Conservation (phyloP, 2,113 vertebrate genomes). For the Trinectes maculatus region DNA sequence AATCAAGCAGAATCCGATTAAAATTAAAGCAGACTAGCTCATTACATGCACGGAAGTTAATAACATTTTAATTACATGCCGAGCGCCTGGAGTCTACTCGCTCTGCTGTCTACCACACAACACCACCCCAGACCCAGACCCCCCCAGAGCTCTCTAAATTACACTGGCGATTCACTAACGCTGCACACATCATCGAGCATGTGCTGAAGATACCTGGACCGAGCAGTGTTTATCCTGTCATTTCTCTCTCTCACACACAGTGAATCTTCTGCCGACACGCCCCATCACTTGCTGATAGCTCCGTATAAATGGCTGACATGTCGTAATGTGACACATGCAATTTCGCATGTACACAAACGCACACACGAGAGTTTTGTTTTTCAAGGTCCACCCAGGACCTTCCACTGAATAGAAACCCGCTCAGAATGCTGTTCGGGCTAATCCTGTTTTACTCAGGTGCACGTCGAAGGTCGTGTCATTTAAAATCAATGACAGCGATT, state of each 20-base stretch:
- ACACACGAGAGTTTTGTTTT: constrained; percentile 9
- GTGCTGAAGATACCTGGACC: not conserved
- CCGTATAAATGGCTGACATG: constrained; percentile 6
- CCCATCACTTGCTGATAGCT: not conserved
- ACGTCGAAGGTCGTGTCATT: constrained; percentile 7
- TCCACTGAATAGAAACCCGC: not conserved
- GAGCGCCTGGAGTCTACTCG: constrained; percentile 21
- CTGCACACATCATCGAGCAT: not conserved
- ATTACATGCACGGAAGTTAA: constrained; percentile 41
- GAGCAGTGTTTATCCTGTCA: not conserved
- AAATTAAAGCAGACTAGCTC: constrained; percentile 37
- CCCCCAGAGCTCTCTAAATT: not conserved
- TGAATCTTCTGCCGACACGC: constrained; percentile 12
- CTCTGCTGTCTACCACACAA: not conserved
- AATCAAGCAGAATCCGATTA: constrained; percentile 32
- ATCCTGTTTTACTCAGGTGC: constrained; percentile 12
- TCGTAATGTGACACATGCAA: not conserved
- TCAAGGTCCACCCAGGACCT: not conserved
- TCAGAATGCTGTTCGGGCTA: constrained; percentile 9
- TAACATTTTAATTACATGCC: constrained; percentile 52
- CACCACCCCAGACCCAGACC: too few species aligned
- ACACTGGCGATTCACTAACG: constrained; percentile 9
- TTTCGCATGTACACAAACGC: constrained; percentile 2
- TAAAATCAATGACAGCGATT: constrained; percentile 15
- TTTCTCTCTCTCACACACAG: constrained; percentile 13